Conservation (phyloP, 2,797 vertebrate genomes). For the Allobates femoralis region DNA sequence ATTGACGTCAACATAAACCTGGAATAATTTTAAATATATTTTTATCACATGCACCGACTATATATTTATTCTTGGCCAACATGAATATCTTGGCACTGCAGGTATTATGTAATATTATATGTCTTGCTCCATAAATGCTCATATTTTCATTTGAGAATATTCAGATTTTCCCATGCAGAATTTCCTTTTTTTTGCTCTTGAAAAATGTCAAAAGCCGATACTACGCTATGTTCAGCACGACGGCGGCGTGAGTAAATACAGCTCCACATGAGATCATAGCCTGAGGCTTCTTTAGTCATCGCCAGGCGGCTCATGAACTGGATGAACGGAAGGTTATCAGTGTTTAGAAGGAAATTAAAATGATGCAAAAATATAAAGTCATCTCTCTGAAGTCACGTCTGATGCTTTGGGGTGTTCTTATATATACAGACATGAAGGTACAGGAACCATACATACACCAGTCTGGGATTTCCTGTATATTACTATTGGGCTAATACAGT, state of each 20-base stretch:
- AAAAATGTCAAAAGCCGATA: constrained; percentile 1
- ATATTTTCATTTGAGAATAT: neutral
- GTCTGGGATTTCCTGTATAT: neutral
- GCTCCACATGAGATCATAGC: constrained; percentile 11
- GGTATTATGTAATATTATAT: neutral
- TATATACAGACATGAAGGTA: neutral
- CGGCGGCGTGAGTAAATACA: constrained; percentile 19
- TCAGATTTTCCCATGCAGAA: constrained; percentile 1
- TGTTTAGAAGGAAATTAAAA: constrained; percentile 50
- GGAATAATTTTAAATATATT: neutral
- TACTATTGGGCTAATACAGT: neutral
- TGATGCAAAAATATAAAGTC: constrained; percentile 14
- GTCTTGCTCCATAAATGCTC: neutral
- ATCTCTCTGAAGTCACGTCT: constrained; percentile 24
- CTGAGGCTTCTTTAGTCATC: constrained; percentile 36
- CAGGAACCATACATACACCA: neutral
- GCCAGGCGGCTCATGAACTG: neutral
- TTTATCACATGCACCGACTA: neutral
- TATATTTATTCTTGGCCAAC: too few species aligned
- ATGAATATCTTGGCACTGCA: neutral
- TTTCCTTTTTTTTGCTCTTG: neutral
- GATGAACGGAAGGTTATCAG: constrained; percentile 16
- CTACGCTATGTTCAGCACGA: neutral
- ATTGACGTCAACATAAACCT: too few species aligned
- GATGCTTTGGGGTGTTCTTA: neutral